Conservation (phyloP, 2,797 vertebrate genomes). For the Pristis pectinata region DNA sequence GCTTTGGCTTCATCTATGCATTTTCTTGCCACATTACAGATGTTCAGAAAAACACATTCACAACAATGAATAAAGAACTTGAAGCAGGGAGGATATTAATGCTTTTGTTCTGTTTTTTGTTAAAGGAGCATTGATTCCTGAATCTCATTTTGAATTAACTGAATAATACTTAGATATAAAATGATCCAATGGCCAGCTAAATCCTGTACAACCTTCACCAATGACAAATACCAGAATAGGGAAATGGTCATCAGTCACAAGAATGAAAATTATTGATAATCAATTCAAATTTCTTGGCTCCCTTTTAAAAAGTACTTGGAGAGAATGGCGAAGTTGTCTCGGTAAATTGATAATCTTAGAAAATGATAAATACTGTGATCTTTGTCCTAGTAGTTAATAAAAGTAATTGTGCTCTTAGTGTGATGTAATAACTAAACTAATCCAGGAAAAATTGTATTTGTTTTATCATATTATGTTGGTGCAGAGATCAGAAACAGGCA, state of each 20-base stretch:
- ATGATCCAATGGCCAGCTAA: constrained; percentile 5
- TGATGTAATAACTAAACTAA: neutral
- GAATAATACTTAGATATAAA: neutral
- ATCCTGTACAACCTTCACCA: constrained; percentile 15
- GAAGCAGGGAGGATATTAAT: neutral
- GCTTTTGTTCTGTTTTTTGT: neutral
- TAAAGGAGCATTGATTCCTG: neutral
- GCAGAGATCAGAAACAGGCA: neutral
- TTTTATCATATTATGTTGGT: neutral
- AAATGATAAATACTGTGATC: constrained; percentile 13
- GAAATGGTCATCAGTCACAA: constrained; percentile 4
- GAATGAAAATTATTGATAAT: constrained; percentile 25
- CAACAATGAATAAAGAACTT: neutral
- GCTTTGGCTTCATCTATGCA: constrained; percentile 1
- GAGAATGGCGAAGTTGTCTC: neutral
- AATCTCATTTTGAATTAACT: neutral
- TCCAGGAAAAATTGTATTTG: neutral
- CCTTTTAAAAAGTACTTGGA: neutral
- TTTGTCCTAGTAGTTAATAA: neutral
- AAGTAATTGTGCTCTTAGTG: neutral
- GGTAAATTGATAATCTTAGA: neutral
- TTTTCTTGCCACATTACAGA: neutral
- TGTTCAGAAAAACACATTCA: neutral
- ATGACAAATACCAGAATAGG: neutral
- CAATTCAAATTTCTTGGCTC: neutral